These are phyloP conservation scores for Notoglanidium macrostoma DNA, from an alignment of 2,797 vertebrate species.

Conservation along the genomic window DNA sequence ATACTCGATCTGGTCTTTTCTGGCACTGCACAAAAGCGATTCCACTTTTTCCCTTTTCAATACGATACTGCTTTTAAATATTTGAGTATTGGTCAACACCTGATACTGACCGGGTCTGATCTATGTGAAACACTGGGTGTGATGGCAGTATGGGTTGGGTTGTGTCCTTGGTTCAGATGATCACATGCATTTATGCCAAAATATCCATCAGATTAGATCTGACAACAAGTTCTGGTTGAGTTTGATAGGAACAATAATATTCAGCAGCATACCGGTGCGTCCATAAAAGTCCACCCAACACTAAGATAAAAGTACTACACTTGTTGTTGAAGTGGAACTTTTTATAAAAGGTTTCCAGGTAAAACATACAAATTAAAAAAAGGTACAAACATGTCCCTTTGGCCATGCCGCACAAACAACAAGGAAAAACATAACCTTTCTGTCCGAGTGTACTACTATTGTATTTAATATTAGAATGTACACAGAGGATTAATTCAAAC, in stretches of 20 bases:
- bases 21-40: not conserved
- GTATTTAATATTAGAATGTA: not conserved
- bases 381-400: not conserved
- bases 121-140: not conserved
- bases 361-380: not conserved
- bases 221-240: not conserved
- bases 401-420: not conserved
- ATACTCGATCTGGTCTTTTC: not conserved
- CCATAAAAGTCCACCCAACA: not conserved
- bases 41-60: not conserved
- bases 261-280: not conserved
- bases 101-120: not conserved
- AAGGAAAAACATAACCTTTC: not conserved
- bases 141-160: not conserved
- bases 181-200: not conserved
- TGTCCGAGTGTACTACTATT: not conserved
- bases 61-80: not conserved
- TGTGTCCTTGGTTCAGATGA: not conserved
- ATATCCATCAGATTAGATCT: not conserved
- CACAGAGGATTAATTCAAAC: not conserved
- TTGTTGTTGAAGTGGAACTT: not conserved
- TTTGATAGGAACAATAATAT: not conserved
- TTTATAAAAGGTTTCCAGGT: not conserved
- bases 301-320: not conserved
- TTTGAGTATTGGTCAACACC: not conserved